Evolutionary conservation across 2,113 vertebrate species (phyloP), one percentile per base, ranked within the genome.

Genomic region (Procavia capensis): DNA sequence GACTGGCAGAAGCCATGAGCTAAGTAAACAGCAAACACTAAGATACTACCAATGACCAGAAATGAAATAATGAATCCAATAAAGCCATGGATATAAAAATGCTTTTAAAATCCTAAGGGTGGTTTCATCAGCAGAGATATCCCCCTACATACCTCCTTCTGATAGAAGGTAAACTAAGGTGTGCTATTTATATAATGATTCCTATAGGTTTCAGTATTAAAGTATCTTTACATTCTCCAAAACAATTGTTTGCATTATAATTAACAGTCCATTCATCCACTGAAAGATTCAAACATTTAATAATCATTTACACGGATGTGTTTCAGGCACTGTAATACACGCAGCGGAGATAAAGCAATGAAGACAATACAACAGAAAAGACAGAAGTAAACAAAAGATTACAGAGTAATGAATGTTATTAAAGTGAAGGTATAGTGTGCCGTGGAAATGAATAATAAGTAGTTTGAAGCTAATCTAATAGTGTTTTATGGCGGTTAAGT

Each of bases 21-120:
- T 84, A 90, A 85, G 68, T 82, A 88, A 95, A 81, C 16, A 86
- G 78, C 54, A 41, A 85, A 74, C 2, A 59, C 31, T 6, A 85
- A 63, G 43, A 82, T 25, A n/a, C 74, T 34, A 66, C 57, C 59
- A 88, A 29, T 9, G n/a, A 45, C 25, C 34, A 81, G 24, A 75
- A 45, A 66, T 13, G 54, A 94, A 95, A 80, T 78, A 80, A 80
- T 22, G 24, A 86, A 87, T 74, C 29, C 74, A 94, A 39, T 50
- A 43, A 72, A 93, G 85, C 43, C 54, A 59, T 27, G 20, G 9
- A 31, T 72, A 41, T 45, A 9, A 63, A 88, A 87, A 72, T 54
- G 27, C 50, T 72, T 91, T 95, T 29, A 25, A 94, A 92, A 78
- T 82, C 70, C 39, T 47, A 80, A 89, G 61, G 6, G 47, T 61